These are phyloP conservation scores for Scrobipalpa atriplicella DNA, from an alignment of 2,888 invertebrate species.

Conservation along the genomic window DNA sequence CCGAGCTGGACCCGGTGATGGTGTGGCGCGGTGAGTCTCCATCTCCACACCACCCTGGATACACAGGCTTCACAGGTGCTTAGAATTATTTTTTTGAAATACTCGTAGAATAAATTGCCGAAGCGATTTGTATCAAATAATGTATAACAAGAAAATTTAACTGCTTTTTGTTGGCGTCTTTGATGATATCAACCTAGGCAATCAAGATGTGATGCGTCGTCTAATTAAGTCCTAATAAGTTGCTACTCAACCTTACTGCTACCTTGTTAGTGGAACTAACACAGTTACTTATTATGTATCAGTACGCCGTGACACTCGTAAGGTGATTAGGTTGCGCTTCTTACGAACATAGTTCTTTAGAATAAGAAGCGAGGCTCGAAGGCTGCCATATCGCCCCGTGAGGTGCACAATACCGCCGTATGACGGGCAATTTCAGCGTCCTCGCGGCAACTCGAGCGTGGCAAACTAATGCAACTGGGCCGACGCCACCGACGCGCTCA, in stretches of 20 bases:
- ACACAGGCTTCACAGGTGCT: not conserved
- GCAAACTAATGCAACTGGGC: slow-evolving; percentile 75
- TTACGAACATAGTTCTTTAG: slow-evolving; percentile 4
- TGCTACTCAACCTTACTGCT: not conserved
- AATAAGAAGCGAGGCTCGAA: not conserved
- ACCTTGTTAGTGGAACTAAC: not conserved
- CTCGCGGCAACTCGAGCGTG: slow-evolving; percentile 74
- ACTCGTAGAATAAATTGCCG: not conserved
- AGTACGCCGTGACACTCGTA: slow-evolving; percentile 5
- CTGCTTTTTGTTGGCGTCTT: not conserved
- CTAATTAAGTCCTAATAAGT: not conserved
- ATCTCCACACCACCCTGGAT: slow-evolving; percentile 40
- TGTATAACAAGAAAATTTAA: not conserved
- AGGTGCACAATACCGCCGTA: slow-evolving; percentile 19
- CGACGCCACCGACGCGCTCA: slow-evolving; percentile 66
- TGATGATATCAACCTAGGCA: not conserved
- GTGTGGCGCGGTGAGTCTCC: slow-evolving; percentile 75
- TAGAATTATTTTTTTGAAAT: not conserved
- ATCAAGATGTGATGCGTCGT: not conserved
- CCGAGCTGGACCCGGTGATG: slow-evolving; percentile 72
- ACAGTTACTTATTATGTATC: slow-evolving; percentile 18
- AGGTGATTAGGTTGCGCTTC: slow-evolving; percentile 18
- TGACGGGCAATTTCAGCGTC: slow-evolving; percentile 60
- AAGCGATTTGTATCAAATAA: not conserved
- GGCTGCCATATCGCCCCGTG: slow-evolving; percentile 14